Evolutionary conservation across 2,113 vertebrate genomes (phyloP).

Genomic region (Dasypus novemcinctus): DNA sequence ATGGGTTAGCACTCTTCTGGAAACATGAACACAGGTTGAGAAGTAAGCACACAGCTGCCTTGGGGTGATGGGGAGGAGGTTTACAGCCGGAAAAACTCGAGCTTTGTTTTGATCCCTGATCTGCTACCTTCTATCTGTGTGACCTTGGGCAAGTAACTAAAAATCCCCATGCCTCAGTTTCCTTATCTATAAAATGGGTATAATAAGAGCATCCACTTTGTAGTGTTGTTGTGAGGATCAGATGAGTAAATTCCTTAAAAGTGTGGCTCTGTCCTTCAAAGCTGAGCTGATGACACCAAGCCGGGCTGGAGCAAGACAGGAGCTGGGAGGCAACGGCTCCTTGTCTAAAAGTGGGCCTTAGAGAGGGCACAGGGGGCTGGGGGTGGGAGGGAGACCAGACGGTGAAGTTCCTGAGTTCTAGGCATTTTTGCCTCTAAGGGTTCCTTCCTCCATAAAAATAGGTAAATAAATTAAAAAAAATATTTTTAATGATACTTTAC

Average conservation of each 20-base stretch:
- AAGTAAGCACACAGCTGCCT: neutral
- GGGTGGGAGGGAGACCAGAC: accelerated
- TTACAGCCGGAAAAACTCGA: neutral
- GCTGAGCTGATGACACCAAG: neutral
- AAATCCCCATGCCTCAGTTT: neutral
- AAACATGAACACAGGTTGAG: neutral
- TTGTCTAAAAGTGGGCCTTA: neutral
- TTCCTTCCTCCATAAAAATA: neutral
- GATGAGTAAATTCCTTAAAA: neutral
- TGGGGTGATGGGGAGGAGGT: neutral
- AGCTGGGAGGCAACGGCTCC: neutral
- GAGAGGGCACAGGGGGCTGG: neutral
- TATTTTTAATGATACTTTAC: neutral
- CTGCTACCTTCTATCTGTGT: neutral
- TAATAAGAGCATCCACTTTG: neutral
- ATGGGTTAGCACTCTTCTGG: neutral
- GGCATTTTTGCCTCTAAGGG: neutral
- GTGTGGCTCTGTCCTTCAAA: neutral
- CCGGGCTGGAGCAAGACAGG: neutral
- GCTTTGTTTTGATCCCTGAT: neutral
- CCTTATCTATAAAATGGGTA: neutral
- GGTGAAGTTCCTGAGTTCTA: neutral
- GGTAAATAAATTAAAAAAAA: neutral
- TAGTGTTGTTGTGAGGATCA: neutral
- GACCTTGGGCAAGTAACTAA: neutral